Evolutionary conservation across 2,113 vertebrate genomes (phyloP).

Genomic region (Albula goreensis): DNA sequence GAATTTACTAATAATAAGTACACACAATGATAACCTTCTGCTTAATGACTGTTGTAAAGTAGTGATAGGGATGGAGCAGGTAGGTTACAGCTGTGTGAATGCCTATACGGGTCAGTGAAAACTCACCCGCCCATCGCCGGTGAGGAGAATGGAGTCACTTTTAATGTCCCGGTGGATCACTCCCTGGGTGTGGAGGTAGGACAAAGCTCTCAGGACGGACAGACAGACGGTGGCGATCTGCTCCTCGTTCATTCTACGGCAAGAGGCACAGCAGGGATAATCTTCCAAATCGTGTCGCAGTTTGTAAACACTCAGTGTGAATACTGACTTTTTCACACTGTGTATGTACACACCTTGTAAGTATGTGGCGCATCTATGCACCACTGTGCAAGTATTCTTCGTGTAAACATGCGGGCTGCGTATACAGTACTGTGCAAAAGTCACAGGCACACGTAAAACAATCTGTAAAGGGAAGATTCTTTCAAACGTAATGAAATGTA

Average conservation of each 20-base stretch:
- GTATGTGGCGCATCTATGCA: no score
- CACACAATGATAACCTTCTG: no score
- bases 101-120: neutral
- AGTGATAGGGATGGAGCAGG: neutral
- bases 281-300: neutral
- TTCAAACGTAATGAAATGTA: no score
- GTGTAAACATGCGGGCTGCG: no score
- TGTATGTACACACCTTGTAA: no score
- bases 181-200: slow-evolving; percentile 94
- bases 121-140: slow-evolving; percentile 90
- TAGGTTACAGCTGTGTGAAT: neutral
- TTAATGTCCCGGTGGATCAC: slow-evolving; percentile 98
- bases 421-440: no score
- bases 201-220: slow-evolving; percentile 89
- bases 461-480: no score
- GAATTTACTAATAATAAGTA: no score
- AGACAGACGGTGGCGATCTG: slow-evolving; percentile 96
- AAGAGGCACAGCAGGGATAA: slow-evolving; percentile 36
- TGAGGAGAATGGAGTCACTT: slow-evolving; percentile 96
- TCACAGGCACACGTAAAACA: no score
- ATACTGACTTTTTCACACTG: neutral
- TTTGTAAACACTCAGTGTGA: neutral
- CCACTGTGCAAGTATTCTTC: no score
- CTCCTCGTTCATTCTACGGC: slow-evolving; percentile 94
- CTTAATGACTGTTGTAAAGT: no score